Base-by-base conservation (phyloP, 2,797 vertebrate species). In the Hypotaenidia okinawae region DNA sequence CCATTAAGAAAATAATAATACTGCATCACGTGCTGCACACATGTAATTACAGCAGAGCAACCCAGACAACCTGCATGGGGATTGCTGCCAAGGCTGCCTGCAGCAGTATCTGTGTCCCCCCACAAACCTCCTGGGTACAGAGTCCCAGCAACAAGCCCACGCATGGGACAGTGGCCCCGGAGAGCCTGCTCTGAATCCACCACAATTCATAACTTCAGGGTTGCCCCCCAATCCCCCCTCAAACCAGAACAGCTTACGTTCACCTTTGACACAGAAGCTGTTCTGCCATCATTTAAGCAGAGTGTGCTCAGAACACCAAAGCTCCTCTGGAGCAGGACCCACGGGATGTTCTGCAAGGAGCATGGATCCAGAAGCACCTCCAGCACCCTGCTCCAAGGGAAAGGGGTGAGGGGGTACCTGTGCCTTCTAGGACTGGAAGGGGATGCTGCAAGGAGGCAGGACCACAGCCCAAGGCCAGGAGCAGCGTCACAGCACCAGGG, bases 161-260 rank as follows among this genome's bases (percentile, higher is more conserved):
- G 51, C 15, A 4, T 1, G 5, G 76, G 15, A 12, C 32, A 76
- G 68, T 55, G 57, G 35, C 75, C 5, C 41, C 35, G n/a, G 28
- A n/a, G 41, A 39, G 33, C 5, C 64, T 32, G 32, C 5, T 23
- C 47, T 5, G 16, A 57, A 49, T 41, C 52, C 12, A 7, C n/a
- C n/a, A 13, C 0, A 0, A 16, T 5, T 39, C 2, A 0, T 4
- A 43, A 8, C 11, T 54, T n/a, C 2, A 23, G 68, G 52, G 18
- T 6, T 43, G n/a, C 18, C 55, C 52, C 18, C 16, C 13, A 1
- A 23, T 49, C 63, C 16, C 54, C n/a, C 33, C 18, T 52, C 33
- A 45, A 13, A 51, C 16, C 2, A 39, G 16, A 35, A 17, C 2
- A 21, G 4, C 0, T 45, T 15, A 25, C 11, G 35, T 45, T 33